Conservation (phyloP, 1,140 invertebrate genomes). For the Portunus trituberculatus region DNA sequence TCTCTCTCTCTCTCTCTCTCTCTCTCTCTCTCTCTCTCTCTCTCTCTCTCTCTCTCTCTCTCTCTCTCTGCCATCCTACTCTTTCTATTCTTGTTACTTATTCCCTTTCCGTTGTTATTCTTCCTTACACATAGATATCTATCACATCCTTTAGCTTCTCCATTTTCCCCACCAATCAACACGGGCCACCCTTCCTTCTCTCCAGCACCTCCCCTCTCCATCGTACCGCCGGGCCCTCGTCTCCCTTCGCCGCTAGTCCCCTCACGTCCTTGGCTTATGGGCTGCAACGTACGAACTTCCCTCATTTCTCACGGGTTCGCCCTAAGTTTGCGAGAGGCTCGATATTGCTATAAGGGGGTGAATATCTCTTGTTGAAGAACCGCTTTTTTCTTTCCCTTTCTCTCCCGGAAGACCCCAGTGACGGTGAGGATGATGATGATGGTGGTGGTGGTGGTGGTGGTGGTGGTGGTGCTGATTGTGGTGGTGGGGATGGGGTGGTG, state of each 20-base stretch:
- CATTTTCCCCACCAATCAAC: constrained; percentile 12
- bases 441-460: neutral
- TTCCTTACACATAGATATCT: neutral
- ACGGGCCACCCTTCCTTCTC: neutral
- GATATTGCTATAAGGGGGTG: constrained; percentile 65
- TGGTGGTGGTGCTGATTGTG: neutral
- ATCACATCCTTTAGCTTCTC: neutral
- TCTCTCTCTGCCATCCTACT: neutral
- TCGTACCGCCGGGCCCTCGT: neutral
- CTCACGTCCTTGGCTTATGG: constrained; percentile 66
- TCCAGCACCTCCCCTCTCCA: neutral
- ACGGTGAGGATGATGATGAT: neutral
- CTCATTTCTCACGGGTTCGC: constrained; percentile 66
- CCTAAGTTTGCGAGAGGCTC: constrained; percentile 60
- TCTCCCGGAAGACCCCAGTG: neutral
- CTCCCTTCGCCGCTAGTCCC: constrained; percentile 37
- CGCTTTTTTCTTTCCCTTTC: constrained; percentile 28
- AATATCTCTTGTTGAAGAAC: constrained; percentile 40
- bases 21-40: neutral
- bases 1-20: neutral
- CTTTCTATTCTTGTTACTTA: neutral
- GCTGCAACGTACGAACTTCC: constrained; percentile 61
- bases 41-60: constrained; percentile 25
- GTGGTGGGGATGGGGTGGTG: neutral
- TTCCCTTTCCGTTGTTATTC: neutral